Base-by-base conservation (phyloP, 2,113 vertebrate genomes). In the Amphilophus citrinellus region DNA sequence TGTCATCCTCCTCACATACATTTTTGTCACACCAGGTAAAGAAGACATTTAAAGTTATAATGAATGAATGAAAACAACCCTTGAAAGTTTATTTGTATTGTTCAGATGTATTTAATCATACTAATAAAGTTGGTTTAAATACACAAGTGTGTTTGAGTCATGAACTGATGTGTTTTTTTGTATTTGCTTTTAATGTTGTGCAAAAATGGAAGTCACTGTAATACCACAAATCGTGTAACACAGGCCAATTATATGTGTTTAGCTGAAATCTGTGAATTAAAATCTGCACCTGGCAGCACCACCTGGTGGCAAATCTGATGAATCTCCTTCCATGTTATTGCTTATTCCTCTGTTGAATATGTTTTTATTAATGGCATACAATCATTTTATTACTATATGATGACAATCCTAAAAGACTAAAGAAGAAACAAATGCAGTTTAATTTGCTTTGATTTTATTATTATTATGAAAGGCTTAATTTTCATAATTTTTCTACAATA, bases 51-150 rank as follows among this genome's bases (percentile, higher is more conserved):
- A 47, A 59, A 4, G 57, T 24, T 7, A 44, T 30, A 76, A 39
- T 37, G 3, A 7, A 82, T 59, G 18, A 60, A 59, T 62, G 3
- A 71, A 66, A 50, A 59, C 22, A 80, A 0, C 7, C 24, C 27
- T 53, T 14, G 56, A 53, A 82, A 3, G 4, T 82, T 59, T 18
- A 39, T 80, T 91, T 79, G 8, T 62, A 75, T 42, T 75, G 32
- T 22, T 82, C 9, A 57, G 6, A 56, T 83, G 8, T 57, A 80
- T 22, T 68, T 53, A 10, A 60, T 77, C 3, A 20, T 50, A 75
- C 7, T 57, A 91, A 85, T 91, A 90, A 88, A 90, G 18, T 14
- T 83, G 27, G 27, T 88, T 88, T 89, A 10, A 82, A 76, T 65
- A 32, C 11, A 18, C 4, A 11, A 13, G 24, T 14, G 6, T 68